phyloP scores from a whole-genome alignment of 2,888 invertebrate genomes.

The Drosophila seclusa region DNA sequence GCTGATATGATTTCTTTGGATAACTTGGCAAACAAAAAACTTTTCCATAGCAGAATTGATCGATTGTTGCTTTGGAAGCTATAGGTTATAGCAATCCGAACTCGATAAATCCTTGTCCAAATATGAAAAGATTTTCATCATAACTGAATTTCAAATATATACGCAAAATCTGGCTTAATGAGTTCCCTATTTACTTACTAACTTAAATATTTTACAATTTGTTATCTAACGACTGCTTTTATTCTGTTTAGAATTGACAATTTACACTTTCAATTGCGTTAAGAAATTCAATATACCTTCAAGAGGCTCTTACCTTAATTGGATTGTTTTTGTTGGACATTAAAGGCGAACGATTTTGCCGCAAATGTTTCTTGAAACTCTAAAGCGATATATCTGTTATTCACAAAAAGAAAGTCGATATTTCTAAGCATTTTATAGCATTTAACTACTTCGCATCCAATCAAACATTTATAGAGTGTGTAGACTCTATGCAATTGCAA shows the following conservation, averaged over 20 bases:
- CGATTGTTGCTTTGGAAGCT: neutral
- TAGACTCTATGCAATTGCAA: constrained; percentile 14
- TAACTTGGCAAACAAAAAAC: neutral
- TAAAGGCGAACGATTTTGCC: neutral
- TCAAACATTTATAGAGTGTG: constrained; percentile 46
- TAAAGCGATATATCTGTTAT: neutral
- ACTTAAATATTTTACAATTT: neutral
- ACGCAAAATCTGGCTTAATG: too few species aligned
- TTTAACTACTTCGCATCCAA: constrained; percentile 3
- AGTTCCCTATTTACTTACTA: too few species aligned
- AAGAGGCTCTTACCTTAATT: constrained; percentile 5
- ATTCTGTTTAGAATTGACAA: neutral
- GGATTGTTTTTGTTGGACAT: neutral
- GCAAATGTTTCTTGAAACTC: neutral
- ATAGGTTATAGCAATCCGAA: neutral
- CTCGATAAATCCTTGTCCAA: neutral
- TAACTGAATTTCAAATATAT: neutral
- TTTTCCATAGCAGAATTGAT: accelerated
- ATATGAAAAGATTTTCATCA: neutral
- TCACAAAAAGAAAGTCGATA: neutral
- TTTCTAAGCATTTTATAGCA: neutral
- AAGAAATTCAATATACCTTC: neutral
- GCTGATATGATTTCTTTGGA: accelerated
- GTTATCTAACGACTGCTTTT: neutral
- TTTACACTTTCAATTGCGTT: neutral